A percentile compares a stretch with the other conserved stretches of the same genome.
These are phyloP conservation scores for Steatocranus sp. DNA, from an alignment of 2,797 vertebrate genomes.

Conservation along the genomic window DNA sequence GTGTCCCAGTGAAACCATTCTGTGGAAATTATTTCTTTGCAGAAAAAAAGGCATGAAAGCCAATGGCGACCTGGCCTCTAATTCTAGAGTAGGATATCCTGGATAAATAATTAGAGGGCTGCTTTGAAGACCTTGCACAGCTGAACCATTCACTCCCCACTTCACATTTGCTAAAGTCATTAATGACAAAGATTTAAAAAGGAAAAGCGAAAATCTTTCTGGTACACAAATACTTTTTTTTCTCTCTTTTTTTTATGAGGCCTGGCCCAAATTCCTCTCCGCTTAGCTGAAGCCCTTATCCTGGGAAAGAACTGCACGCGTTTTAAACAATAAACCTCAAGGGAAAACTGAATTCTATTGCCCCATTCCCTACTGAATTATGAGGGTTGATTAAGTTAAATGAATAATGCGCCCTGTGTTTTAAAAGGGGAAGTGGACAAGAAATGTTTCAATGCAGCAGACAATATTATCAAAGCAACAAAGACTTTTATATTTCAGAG, in stretches of 20 bases:
- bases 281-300: conserved; percentile 74
- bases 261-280: conserved; percentile 74
- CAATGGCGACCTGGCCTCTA: conserved; percentile 68
- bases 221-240: conserved; percentile 75
- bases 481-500: conserved; percentile 4
- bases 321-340: conserved; percentile 75
- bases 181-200: conserved; percentile 79
- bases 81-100: conserved; percentile 78
- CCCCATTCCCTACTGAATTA: conserved; percentile 58
- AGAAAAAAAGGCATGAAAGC: conserved; percentile 64
- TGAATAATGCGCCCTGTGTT: conserved; percentile 63
- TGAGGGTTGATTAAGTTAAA: conserved; percentile 70
- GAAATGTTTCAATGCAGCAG: conserved; percentile 7
- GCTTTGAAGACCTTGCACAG: conserved; percentile 72
- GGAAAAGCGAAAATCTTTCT: conserved; percentile 74
- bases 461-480: background rate
- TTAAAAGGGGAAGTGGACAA: conserved; percentile 50
- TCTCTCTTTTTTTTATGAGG: conserved; percentile 65
- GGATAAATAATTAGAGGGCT: conserved; percentile 81
- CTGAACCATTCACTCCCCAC: conserved; percentile 66
- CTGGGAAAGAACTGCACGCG: conserved; percentile 73
- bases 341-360: conserved; percentile 66
- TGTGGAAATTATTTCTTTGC: conserved; percentile 69
- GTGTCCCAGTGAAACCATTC: conserved; percentile 69
- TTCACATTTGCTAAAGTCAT: conserved; percentile 84